These are phyloP conservation scores for Athalia circularis DNA, from an alignment of 2,888 invertebrate species.

Conservation along the genomic window DNA sequence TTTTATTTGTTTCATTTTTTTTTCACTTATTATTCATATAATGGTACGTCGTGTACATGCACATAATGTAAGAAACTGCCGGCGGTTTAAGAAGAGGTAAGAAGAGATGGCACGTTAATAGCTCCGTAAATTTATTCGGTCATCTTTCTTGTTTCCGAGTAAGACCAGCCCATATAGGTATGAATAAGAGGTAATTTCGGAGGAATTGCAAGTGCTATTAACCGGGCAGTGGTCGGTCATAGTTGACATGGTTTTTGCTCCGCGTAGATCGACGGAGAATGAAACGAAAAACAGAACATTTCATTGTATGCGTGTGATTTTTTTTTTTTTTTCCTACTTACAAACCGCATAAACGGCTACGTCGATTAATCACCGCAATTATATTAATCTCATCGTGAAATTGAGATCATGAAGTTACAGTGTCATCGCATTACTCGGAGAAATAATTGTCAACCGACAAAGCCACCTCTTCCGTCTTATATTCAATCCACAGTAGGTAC, in stretches of 20 bases:
- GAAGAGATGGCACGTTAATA: constrained; percentile 29
- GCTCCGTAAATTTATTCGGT: constrained; percentile 29
- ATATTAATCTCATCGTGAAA: constrained; percentile 20
- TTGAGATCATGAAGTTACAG: constrained; percentile 13
- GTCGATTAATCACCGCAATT: constrained; percentile 16
- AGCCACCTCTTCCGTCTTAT: background rate
- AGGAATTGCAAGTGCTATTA: background rate
- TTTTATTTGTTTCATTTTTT: background rate
- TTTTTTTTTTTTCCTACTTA: too few relatives aligned
- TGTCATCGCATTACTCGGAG: constrained; percentile 6
- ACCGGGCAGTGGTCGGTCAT: background rate
- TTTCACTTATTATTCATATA: background rate
- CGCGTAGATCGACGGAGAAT: background rate
- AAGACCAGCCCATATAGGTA: background rate
- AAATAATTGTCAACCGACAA: constrained; percentile 18
- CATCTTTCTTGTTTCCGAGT: constrained; percentile 30
- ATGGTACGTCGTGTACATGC: constrained; percentile 8
- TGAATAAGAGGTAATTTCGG: constrained; percentile 2
- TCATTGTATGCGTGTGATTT: too few relatives aligned
- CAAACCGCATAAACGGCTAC: too few relatives aligned
- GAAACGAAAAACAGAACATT: background rate
- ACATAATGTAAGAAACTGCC: constrained; percentile 9
- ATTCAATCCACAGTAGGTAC: background rate
- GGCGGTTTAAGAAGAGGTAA: background rate
- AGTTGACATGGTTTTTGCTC: background rate